Evolutionary conservation across 2,797 vertebrate genomes (phyloP), one percentile per base, ranked within the genome.

Genomic region (Smutsia temminckii): DNA sequence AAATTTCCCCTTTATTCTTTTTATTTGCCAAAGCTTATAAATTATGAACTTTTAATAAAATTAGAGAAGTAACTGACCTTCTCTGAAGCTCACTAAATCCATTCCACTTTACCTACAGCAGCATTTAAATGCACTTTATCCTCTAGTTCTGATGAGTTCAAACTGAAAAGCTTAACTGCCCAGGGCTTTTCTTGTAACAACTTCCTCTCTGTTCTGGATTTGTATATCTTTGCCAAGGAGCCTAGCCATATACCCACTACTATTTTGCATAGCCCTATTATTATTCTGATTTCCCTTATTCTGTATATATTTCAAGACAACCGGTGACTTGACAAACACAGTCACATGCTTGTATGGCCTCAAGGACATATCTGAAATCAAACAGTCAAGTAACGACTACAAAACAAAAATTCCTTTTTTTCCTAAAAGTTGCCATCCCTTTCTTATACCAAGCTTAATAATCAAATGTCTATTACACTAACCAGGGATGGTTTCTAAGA

Each of bases 21-120:
- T 2, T 81, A 78, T 55, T 83, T 93, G n/a, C 16, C 46, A 91
- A 68, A 74, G 46, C 3, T 74, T 87, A 66, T 61, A 37, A 81
- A 53, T 84, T 68, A 32, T 74, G 46, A 84, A 87, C 49, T 84
- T 90, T 74, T 61, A 71, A 72, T 84, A 83, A 92, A 86, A 37
- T 59, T 74, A n/a, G 11, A 59, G 83, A 92, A 81, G 14, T 21
- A 68, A 29, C 2, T 81, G 13, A 5, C 9, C 25, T 91, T 84
- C 42, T 72, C 40, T 57, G 29, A n/a, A 75, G 61, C 25, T 94
- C n/a, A 51, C 85, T 95, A 89, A 81, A 77, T 88, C 34, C 21
- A 85, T 37, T 53, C 29, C 18, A 42, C 57, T 77, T 78, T 80
- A 91, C 32, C 23, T 32, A 25, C 1, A 57, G 34, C 7, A 78